Evolutionary conservation across 2,797 vertebrate genomes (phyloP), one percentile per base, ranked within the genome.

Genomic region (Tenualosa thibaudeaui): DNA sequence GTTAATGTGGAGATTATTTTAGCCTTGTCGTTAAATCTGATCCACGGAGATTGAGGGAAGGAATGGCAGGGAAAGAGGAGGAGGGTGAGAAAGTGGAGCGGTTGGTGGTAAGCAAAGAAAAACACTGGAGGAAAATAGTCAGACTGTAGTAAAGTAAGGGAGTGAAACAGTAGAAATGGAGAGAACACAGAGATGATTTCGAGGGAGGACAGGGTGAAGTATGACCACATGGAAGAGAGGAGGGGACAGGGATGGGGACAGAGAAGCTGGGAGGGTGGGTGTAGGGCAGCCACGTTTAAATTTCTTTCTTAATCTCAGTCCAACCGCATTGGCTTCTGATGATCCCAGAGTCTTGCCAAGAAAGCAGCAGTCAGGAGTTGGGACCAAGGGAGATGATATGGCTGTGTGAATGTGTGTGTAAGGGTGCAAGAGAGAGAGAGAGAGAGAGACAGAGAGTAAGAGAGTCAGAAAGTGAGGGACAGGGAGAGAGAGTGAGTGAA

Each of bases 11-110:
- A 85, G 88, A 93, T 93, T 89, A 91, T 93, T 94, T 94, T 93
- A 88, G 91, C 90, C 89, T 68, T 78, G 86, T 92, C 85, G 87
- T 91, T 91, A 94, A 94, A 95, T 90, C 85, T 87, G 94, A 95
- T 93, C 91, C 88, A 83, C 81, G 85, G 71, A 78, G 85, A 89
- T 86, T 84, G 43, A 87, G 65, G 26, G n/a, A 40, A 84, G 90
- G 88, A 89, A 91, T 85, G 86, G 26, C 53, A 46, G 31, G 58
- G 75, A 58, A 62, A 81, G 78, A 81, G 26, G 60, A 81, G 26
- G 78, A 40, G 46, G 58, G 75, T 53, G 24, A 84, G 81, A 65
- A 86, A 88, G 88, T 65, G 62, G 82, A 31, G 56, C n/a, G 82
- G 78, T 22, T 10, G 24, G 65, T 53, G 60, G 22, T 13, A 12